Evolutionary conservation across 2,797 vertebrate genomes (phyloP), one percentile per base, ranked within the genome.

Genomic region (Anniella stebbinsi): DNA sequence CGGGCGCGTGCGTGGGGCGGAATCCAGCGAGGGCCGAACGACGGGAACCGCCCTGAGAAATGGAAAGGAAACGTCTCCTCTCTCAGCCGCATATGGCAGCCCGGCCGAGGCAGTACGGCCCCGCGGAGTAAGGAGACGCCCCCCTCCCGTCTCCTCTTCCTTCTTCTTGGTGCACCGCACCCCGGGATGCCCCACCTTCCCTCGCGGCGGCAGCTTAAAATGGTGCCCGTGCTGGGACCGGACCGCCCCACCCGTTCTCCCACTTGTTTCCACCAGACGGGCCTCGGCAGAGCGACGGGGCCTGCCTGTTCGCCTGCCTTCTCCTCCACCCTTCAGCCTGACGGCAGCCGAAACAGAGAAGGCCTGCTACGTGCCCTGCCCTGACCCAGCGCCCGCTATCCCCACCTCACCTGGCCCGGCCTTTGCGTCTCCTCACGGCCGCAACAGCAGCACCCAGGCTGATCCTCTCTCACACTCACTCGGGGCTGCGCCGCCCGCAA

Each of bases 401-500:
- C 88, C 93, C 13, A 4, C 11, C 89, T 90, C 89, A 90, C 89
- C 89, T 77, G 45, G 41, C 88, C 84, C 63, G 69, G 82, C 73
- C 90, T 81, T 69, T 84, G 63, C 51, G 92, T 77, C 90, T 80
- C 86, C 93, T 90, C 94, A 30, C 93, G 89, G 91, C 90, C 91
- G 91, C 93, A 92, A 70, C 76, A 89, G 73, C 93, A 91, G 77
- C 93, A 81, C 48, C 89, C n/a, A 12, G 10, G 48, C 85, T 76
- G 80, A 89, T 91, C 87, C 83, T 88, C 89, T 36, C 93, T 90
- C 84, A 63, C 70, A 60, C 95, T 94, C 60, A 7, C 93, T 94
- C 90, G 76, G 85, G 80, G 94, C 93, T 94, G 94, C 94, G 95
- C 96, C 94, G 92, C 97, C 93, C 93, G 86, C 67, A 97, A 95